These are phyloP conservation scores for Drosophila gunungcola DNA, from an alignment of 1,140 invertebrate genomes.

Conservation along the genomic window DNA sequence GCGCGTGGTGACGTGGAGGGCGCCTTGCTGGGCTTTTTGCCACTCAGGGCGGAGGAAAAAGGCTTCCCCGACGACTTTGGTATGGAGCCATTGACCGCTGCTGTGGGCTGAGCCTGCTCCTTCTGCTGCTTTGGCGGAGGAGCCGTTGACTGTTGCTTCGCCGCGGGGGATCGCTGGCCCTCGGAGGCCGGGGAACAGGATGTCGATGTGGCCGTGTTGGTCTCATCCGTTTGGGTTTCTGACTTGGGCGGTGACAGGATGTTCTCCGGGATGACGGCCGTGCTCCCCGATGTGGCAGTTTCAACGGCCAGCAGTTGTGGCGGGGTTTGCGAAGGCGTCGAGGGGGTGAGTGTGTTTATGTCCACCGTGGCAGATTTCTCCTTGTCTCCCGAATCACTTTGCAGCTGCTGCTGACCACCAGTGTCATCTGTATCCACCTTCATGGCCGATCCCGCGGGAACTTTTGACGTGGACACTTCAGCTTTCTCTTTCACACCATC, in stretches of 20 bases:
- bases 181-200: slow-evolving; percentile 79
- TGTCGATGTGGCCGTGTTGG: slow-evolving; percentile 78
- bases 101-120: slow-evolving; percentile 5
- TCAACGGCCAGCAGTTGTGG: slow-evolving; percentile 56
- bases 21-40: slow-evolving; percentile 71
- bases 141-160: slow-evolving; percentile 14
- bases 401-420: slow-evolving; percentile 1
- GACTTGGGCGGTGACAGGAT: slow-evolving; percentile 81
- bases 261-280: slow-evolving; percentile 70
- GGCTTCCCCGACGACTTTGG: slow-evolving; percentile 83
- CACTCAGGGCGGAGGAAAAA: slow-evolving; percentile 63
- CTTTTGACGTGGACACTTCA: slow-evolving; percentile 8
- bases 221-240: slow-evolving; percentile 81
- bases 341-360: slow-evolving; percentile 66
- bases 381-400: slow-evolving; percentile 16
- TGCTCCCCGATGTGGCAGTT: slow-evolving; percentile 27
- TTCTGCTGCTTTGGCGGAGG: slow-evolving; percentile 17
- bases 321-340: slow-evolving; percentile 75
- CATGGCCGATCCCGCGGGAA: slow-evolving; percentile 13
- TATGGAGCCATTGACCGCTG: slow-evolving; percentile 73
- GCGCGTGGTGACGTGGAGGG: slow-evolving; percentile 63
- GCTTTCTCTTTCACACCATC: slow-evolving; percentile 39
- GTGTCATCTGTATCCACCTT: slow-evolving; percentile 16
- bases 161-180: slow-evolving; percentile 65
- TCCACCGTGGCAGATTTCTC: slow-evolving; percentile 52